These are phyloP conservation scores for Dendrophyllia cribrosa DNA, from an alignment of 64 coral and sea anemone genomes.

Conservation along the genomic window DNA sequence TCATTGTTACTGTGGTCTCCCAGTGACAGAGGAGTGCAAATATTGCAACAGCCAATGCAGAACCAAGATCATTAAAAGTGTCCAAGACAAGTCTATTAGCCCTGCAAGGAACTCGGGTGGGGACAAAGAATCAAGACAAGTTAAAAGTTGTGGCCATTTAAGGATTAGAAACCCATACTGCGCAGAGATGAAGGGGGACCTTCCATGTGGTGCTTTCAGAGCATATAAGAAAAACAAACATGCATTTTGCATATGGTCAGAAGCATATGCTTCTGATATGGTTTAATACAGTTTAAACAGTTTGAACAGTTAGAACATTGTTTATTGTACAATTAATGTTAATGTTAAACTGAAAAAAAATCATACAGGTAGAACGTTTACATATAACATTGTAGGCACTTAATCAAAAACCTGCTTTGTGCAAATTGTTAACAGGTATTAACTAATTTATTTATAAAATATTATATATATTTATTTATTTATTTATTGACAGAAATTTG, in stretches of 20 bases:
- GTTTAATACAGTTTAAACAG: constrained; percentile 14
- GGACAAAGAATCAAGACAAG: neutral
- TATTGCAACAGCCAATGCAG: constrained; percentile 24
- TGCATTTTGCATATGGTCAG: too few species aligned
- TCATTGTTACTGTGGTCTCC: constrained; percentile 55
- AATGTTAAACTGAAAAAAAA: neutral
- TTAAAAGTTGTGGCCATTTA: neutral
- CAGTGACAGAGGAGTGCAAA: constrained; percentile 26
- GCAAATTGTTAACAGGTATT: constrained; percentile 19
- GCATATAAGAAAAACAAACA: too few species aligned
- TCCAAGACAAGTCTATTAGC: neutral
- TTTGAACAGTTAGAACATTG: constrained; percentile 4
- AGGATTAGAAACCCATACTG: neutral
- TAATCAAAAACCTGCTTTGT: constrained; percentile 43
- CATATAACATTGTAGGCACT: constrained; percentile 8
- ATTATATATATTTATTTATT: neutral
- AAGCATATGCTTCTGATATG: neutral
- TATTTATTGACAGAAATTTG: constrained; percentile 33
- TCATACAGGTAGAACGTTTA: neutral
- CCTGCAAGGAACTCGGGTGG: neutral
- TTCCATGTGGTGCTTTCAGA: neutral
- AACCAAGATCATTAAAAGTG: neutral
- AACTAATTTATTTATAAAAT: constrained; percentile 2
- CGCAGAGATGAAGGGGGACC: constrained; percentile 20
- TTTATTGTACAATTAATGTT: constrained; percentile 14